Evolutionary conservation across 2,797 vertebrate species (phyloP), one percentile per base, ranked within the genome.

Genomic region (Silurus lanzhouensis): DNA sequence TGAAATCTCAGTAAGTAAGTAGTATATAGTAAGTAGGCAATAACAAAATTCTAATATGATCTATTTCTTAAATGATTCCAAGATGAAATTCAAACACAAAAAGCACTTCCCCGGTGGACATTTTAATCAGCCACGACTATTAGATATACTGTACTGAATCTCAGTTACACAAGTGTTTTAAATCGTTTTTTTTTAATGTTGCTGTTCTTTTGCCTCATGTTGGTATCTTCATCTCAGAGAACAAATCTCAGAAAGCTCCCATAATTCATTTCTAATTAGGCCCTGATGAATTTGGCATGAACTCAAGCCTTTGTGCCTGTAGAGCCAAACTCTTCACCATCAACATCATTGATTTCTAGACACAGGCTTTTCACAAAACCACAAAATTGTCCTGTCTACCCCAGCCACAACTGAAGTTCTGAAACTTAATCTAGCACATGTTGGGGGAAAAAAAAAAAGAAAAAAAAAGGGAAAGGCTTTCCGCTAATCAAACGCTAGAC

Each of bases 401-500:
- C n/a, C 48, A 71, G n/a, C 67, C 46, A 71, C 84, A 81, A 85
- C 86, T 86, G 82, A 88, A 67, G 71, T 22, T 27, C 22, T 19
- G 48, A 77, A 77, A n/a, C 80, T 64, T 85, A 70, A 83, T 85
- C 80, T 85, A 71, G 70, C 71, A 74, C 71, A 64, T 71, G 66
- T 31, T 63, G 60, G 22, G 19, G 20, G 67, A 6, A 61, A 66
- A 38, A 76, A 63, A 52, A 46, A 19, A 74, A 52, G 1, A 52
- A 52, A 52, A 7, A 52, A 10, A 2, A 52, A 52, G 64, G 58
- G 77, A 55, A 82, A 64, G 38, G 83, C 83, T 87, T 90, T 90
- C 90, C 83, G 83, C 86, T 90, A 91, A 91, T 91, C 90, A 91
- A 89, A 91, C 85, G 89, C 87, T 81, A 88, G 86, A 91, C 88